phyloP scores from a whole-genome alignment of 2,113 vertebrate genomes.

The Apodemus sylvaticus region DNA sequence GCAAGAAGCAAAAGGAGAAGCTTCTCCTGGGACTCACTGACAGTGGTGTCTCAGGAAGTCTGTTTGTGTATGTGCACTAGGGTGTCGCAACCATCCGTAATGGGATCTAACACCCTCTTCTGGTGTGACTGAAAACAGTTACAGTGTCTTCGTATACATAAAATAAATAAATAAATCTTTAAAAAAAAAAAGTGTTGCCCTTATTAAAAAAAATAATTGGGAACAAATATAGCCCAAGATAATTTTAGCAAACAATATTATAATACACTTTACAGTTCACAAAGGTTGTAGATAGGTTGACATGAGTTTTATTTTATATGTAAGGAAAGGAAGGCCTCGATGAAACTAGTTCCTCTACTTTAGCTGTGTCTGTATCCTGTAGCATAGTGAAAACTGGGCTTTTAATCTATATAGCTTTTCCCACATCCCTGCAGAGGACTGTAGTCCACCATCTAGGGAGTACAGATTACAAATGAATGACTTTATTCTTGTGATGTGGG shows the following conservation, averaged over 20 bases:
- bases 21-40: neutral
- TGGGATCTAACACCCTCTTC: too few relatives aligned
- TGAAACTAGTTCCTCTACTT: neutral
- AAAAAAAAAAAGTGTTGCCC: neutral
- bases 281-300: neutral
- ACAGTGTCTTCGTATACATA: too few relatives aligned
- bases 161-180: too few relatives aligned
- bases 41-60: neutral
- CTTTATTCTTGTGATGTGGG: neutral
- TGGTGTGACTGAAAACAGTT: too few relatives aligned
- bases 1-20: neutral
- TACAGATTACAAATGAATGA: constrained; percentile 26
- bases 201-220: neutral
- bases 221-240: neutral
- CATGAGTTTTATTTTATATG: neutral
- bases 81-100: neutral
- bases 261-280: neutral
- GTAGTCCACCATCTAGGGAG: neutral
- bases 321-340: neutral
- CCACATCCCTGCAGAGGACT: neutral
- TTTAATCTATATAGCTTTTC: neutral
- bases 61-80: neutral
- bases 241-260: constrained; percentile 23
- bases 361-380: neutral
- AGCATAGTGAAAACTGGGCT: neutral